Evolutionary conservation across 2,888 invertebrate genomes (phyloP).

Genomic region (Autographa gamma): DNA sequence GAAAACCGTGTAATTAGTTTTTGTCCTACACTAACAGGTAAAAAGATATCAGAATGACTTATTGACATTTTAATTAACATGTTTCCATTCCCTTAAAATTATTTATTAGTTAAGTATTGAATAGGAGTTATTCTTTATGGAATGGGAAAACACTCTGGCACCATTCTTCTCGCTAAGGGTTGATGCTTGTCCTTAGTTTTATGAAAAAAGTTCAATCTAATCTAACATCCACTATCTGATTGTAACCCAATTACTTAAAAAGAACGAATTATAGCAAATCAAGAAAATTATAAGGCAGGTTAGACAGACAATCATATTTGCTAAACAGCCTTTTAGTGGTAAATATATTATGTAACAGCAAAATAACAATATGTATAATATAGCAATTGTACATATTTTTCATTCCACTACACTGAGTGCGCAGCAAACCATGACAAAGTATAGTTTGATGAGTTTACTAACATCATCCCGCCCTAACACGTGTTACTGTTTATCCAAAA

Average conservation of each 20-base stretch:
- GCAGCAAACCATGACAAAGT: slow-evolving; percentile 26
- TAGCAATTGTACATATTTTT: not conserved
- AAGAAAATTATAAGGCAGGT: too few species aligned
- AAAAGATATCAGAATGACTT: not conserved
- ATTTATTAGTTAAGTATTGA: too few species aligned
- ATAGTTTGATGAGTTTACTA: slow-evolving; percentile 26
- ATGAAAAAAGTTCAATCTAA: too few species aligned
- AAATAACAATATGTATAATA: not conserved
- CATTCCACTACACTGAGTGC: not conserved
- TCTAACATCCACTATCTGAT: too few species aligned
- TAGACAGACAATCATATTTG: not conserved
- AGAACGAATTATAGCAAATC: too few species aligned
- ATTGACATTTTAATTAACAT: not conserved
- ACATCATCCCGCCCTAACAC: slow-evolving; percentile 20
- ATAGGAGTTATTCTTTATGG: too few species aligned
- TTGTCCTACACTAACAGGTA: not conserved
- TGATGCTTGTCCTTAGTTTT: too few species aligned
- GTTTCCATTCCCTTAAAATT: too few species aligned
- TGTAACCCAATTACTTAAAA: too few species aligned
- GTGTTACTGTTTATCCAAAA: not conserved
- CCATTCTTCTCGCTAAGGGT: too few species aligned
- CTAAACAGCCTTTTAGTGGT: not conserved
- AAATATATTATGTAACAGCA: not conserved
- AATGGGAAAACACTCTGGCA: too few species aligned
- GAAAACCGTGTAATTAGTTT: not conserved